Percentiles rank a stretch among this genome's conserved stretches.
These are phyloP conservation scores for Catharus ustulatus DNA, from an alignment of 2,797 vertebrate species.

Conservation along the genomic window DNA sequence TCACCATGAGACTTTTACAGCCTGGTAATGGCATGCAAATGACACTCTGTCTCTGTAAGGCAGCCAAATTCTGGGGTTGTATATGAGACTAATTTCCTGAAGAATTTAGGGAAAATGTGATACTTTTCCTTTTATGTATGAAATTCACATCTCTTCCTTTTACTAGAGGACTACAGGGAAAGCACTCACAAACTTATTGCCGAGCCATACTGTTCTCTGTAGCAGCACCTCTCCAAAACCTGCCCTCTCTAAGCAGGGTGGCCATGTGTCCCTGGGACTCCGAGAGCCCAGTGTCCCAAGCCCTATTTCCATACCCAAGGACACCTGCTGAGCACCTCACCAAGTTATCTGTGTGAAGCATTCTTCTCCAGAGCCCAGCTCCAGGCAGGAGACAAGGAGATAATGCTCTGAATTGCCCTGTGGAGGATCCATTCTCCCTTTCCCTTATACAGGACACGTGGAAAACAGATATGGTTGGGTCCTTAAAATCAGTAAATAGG, in stretches of 20 bases:
- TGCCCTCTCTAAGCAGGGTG: background rate
- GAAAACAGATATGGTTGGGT: background rate
- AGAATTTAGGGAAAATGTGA: constrained; percentile 83
- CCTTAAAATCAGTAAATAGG: background rate
- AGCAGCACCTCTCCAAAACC: constrained; percentile 34
- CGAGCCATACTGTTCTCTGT: constrained; percentile 26
- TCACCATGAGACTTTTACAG: constrained; percentile 79
- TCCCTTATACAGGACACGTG: background rate
- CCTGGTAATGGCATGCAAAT: constrained; percentile 83
- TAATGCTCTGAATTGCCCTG: background rate
- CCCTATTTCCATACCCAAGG: background rate
- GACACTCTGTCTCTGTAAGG: constrained; percentile 81
- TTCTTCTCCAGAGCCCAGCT: background rate
- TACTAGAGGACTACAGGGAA: constrained; percentile 38
- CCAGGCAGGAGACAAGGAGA: background rate
- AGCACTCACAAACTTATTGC: background rate
- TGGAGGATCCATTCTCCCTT: background rate
- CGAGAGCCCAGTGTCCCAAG: background rate
- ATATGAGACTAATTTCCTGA: constrained; percentile 89
- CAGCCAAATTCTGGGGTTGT: constrained; percentile 79
- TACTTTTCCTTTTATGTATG: constrained; percentile 83
- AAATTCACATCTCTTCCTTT: constrained; percentile 71
- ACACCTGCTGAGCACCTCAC: background rate
- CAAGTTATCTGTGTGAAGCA: too few relatives aligned
- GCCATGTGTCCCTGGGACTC: background rate